A percentile compares a stretch with the other conserved stretches of the same genome.
Evolutionary conservation across 1,140 invertebrate species (phyloP).

Genomic region (Telenomus remus): DNA sequence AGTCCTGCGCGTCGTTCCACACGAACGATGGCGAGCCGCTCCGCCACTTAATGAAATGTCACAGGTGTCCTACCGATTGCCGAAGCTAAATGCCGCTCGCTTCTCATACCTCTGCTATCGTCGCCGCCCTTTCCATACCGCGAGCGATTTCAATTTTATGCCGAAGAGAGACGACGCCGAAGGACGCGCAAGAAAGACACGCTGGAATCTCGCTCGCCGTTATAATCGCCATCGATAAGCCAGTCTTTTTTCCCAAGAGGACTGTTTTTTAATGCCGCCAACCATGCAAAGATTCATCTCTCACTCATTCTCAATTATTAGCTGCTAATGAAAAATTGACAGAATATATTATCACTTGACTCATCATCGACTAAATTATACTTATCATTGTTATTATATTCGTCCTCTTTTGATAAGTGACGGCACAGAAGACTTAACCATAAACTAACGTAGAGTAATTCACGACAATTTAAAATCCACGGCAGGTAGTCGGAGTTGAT

Average conservation of each 20-base stretch:
- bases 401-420: slow-evolving; percentile 17
- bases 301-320: slow-evolving; percentile 40
- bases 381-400: slow-evolving; percentile 25
- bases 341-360: slow-evolving; percentile 29
- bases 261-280: slow-evolving; percentile 42
- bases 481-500: slow-evolving; percentile 28
- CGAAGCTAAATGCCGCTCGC: slow-evolving; percentile 69
- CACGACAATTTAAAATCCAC: slow-evolving; percentile 26
- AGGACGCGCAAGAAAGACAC: slow-evolving; percentile 46
- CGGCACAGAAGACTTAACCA: too few relatives aligned
- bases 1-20: slow-evolving; percentile 46
- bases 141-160: slow-evolving; percentile 47
- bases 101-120: slow-evolving; percentile 66
- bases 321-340: slow-evolving; percentile 27
- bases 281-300: slow-evolving; percentile 47
- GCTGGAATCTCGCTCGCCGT: slow-evolving; percentile 49
- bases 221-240: slow-evolving; percentile 55
- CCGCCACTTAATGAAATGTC: slow-evolving; percentile 74
- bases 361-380: slow-evolving; percentile 33
- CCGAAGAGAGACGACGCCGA: slow-evolving; percentile 33
- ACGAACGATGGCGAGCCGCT: slow-evolving; percentile 45
- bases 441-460: too few relatives aligned
- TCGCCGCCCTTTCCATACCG: slow-evolving; percentile 51
- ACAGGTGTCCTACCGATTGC: slow-evolving; percentile 74
- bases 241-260: slow-evolving; percentile 44